Conservation (phyloP, 2,888 invertebrate species). For the Gnatocerus cornutus region DNA sequence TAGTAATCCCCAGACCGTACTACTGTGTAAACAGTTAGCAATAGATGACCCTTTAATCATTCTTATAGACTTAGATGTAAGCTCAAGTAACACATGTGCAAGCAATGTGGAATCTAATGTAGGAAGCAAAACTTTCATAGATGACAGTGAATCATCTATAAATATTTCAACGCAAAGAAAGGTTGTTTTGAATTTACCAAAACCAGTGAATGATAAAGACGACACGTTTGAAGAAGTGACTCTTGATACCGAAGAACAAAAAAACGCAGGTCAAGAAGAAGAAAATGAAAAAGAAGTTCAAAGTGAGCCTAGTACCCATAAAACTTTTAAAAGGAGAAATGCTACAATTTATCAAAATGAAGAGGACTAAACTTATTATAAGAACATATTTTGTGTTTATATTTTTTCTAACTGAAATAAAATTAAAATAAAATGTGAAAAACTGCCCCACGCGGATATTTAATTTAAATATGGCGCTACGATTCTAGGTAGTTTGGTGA, state of each 20-base stretch:
- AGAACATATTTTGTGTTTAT: neutral
- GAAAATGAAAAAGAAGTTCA: neutral
- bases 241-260: neutral
- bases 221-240: constrained; percentile 5
- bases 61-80: constrained; percentile 72
- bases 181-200: constrained; percentile 3
- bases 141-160: constrained; percentile 18
- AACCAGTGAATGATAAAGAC: constrained; percentile 13
- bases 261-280: neutral
- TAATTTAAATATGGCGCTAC: neutral
- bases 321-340: constrained; percentile 69
- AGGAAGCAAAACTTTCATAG: constrained; percentile 17
- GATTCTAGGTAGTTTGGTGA: neutral
- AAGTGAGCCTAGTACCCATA: constrained; percentile 1
- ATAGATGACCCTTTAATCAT: constrained; percentile 88
- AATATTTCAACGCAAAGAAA: constrained; percentile 6
- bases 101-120: constrained; percentile 9
- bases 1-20: constrained; percentile 81
- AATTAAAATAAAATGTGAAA: too few species aligned
- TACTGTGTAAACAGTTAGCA: constrained; percentile 79
- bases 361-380: neutral
- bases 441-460: too few species aligned
- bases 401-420: too few species aligned
- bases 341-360: constrained; percentile 65
- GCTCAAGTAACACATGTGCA: neutral